These are phyloP conservation scores for Brachymystax lenok DNA, from an alignment of 2,797 vertebrate genomes.

Conservation along the genomic window DNA sequence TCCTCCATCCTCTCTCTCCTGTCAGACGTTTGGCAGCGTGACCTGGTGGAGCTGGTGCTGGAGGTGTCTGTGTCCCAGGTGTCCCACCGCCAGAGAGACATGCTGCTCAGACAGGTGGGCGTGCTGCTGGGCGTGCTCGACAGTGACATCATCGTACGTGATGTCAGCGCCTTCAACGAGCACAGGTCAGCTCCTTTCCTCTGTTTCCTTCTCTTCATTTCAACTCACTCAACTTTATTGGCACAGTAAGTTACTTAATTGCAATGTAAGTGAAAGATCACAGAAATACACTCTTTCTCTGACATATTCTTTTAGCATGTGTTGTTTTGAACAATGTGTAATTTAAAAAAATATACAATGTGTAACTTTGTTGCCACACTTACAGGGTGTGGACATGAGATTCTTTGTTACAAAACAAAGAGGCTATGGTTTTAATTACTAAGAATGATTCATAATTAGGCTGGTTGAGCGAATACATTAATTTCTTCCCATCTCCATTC, in stretches of 20 bases:
- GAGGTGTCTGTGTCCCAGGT: conserved; percentile 90
- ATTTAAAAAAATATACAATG: not conserved
- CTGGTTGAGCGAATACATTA: not conserved
- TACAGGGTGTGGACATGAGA: not conserved
- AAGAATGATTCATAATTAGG: not conserved
- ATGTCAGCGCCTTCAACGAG: conserved; percentile 90
- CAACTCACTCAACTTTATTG: not conserved
- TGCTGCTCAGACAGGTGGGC: conserved; percentile 94
- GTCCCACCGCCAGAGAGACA: conserved; percentile 90
- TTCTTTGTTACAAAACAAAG: not conserved
- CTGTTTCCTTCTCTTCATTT: not conserved
- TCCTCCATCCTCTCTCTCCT: not conserved
- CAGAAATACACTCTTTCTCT: not conserved
- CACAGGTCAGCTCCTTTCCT: conserved; percentile 81
- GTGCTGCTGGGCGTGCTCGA: conserved; percentile 94
- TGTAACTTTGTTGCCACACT: not conserved
- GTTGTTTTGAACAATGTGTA: not conserved
- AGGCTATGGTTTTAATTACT: not conserved
- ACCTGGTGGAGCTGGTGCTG: conserved; percentile 94
- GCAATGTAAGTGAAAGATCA: not conserved
- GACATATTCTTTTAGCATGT: not conserved
- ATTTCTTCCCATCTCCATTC: not conserved
- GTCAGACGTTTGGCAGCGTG: conserved; percentile 85
- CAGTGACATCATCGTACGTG: conserved; percentile 92
- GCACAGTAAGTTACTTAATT: not conserved